Base-by-base conservation (phyloP, 2,888 invertebrate genomes). In the Tetragonula carbonaria region DNA sequence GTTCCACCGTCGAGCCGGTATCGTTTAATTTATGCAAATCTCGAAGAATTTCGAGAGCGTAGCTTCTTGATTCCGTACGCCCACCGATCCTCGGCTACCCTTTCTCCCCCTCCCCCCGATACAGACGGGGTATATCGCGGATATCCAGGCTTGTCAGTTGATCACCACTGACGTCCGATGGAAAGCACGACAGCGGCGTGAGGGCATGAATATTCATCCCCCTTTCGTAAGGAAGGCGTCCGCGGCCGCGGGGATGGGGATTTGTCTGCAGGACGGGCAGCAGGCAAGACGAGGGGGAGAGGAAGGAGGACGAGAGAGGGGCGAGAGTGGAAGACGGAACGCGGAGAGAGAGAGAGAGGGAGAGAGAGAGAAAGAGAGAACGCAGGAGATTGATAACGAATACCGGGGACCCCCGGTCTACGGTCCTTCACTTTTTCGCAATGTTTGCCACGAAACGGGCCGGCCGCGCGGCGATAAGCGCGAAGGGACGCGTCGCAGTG, bases 121-220 rank as follows among this genome's bases (percentile, higher is more conserved):
- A 62, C 62, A 23, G 62, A 28, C 79, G 76, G 74, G 38, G 38
- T 38, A 38, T 90, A 67, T 88, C 82, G 80, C 84, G 59, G 53
- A 71, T 50, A 72, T 38, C 45, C 66, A 53, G 53, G 79, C 81
- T 86, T 84, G 92, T 92, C 91, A 92, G 93, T 93, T 93, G 93
- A 93, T 93, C 92, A 93, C 93, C 93, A 93, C 93, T 93, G 94
- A 94, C 92, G 93, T 92, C 93, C 92, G 92, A 93, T 94, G 91
- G 91, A 89, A 90, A 92, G 91, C 90, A 90, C 91, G 92, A 92
- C 92, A 91, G 91, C 90, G 92, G 90, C 90, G 91, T 89, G 88
- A 86, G 87, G 82, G 91, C 93, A 93, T 94, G 94, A 94, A 94
- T 94, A 94, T 94, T 94, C 94, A 94, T 94, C 90, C 90, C 90